Base-by-base conservation (phyloP, 35 echinoderm and acorn worm species). In the Ptychodera flava region DNA sequence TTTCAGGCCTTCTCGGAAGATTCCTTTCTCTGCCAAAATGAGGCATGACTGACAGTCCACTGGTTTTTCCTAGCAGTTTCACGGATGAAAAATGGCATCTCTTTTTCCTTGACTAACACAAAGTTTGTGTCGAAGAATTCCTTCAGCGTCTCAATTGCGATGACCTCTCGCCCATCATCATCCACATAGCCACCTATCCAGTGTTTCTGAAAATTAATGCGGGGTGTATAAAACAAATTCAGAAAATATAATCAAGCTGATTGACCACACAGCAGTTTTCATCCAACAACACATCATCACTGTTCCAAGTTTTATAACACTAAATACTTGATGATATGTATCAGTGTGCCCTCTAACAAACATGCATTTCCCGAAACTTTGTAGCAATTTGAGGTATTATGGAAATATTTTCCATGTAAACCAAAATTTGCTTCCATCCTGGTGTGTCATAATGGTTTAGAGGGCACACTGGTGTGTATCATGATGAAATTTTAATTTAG, bases 51-150 rank as follows among this genome's bases (percentile, higher is more conserved):
- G 28, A 93, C 91, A 0, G 91, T 90, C 91, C 91, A 97, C 85
- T 97, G 95, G 78, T 97, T 93, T 76, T 91, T 97, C 31, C 92
- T 84, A 29, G 89, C 91, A 16, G 95, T 97, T 78, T 97, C 95
- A 31, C 91, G 36, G 35, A 97, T 97, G 85, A 97, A 91, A 31
- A 97, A 91, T 6, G 88, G 89, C 83, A 97, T 88, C 0, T 88
- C 86, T 87, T 90, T 97, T 28, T 93, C 92, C 22, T 91, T 84
- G 30, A 97, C 38, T 16, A 93, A 89, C 15, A 84, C 88, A 90
- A 97, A 97, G 76, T 97, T 86, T 34, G 92, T 78, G 16, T 84
- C 95, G 0, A 97, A 80, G 0, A 97, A 81, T 52, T 86, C 89
- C 81, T 91, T 86, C 32, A 97, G 83, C 1, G 95, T 88, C 31